Evolutionary conservation across 2,113 vertebrate species (phyloP).

Genomic region (Misgurnus mizolepis): DNA sequence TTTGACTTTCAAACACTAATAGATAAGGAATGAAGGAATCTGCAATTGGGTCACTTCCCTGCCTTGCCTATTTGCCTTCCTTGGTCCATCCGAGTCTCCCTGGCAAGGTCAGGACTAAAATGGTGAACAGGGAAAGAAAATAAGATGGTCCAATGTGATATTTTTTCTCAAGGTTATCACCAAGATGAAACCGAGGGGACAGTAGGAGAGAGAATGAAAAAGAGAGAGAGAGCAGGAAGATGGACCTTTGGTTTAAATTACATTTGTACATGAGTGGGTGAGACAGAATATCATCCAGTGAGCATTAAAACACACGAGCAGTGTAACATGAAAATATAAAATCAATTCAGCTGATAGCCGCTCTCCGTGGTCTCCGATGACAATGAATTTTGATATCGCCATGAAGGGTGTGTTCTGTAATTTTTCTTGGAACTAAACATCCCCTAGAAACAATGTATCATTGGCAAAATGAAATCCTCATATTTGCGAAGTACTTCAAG

Average conservation of each 20-base stretch:
- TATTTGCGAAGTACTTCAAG: slow-evolving; percentile 21
- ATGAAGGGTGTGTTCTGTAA: background rate
- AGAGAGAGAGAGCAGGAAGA: slow-evolving; percentile 43
- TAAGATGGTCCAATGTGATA: slow-evolving; percentile 41
- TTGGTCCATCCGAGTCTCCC: slow-evolving; percentile 38
- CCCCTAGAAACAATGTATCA: slow-evolving; percentile 7
- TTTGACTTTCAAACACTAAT: background rate
- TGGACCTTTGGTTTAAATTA: slow-evolving; percentile 51
- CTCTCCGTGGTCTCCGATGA: background rate
- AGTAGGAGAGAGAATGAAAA: slow-evolving; percentile 11
- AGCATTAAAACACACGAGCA: slow-evolving; percentile 33
- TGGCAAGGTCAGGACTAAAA: slow-evolving; percentile 45
- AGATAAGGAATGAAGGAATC: background rate
- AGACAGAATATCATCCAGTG: slow-evolving; percentile 37
- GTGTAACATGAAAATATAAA: slow-evolving; percentile 42
- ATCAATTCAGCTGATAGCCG: slow-evolving; percentile 37
- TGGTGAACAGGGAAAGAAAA: slow-evolving; percentile 34
- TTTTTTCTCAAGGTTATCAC: slow-evolving; percentile 54
- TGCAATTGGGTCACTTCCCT: slow-evolving; percentile 42
- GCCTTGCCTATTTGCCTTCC: slow-evolving; percentile 45
- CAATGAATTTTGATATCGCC: slow-evolving; percentile 33
- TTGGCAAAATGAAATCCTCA: slow-evolving; percentile 37
- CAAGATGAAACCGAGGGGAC: slow-evolving; percentile 41
- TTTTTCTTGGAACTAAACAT: slow-evolving; percentile 14
- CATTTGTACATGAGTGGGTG: slow-evolving; percentile 37